Evolutionary conservation across 2,113 vertebrate genomes (phyloP).

Genomic region (Phylloscopus trochilus): DNA sequence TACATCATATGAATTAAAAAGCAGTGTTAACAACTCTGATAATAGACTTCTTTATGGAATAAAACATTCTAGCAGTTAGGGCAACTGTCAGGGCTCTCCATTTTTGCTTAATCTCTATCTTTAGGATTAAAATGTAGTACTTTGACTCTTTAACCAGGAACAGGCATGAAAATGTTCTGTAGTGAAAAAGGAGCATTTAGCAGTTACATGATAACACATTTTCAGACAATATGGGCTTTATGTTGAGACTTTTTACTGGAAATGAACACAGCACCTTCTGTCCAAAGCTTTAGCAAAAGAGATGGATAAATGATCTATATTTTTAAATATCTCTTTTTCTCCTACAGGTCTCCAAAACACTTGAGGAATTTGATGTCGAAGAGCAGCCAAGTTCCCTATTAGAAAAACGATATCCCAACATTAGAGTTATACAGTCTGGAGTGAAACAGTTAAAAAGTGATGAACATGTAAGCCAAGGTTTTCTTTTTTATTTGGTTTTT

Average conservation of each 20-base stretch:
- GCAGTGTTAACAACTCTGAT: background rate
- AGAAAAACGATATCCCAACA: slow-evolving; percentile 83
- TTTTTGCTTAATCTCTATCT: background rate
- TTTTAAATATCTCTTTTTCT: background rate
- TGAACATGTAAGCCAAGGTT: slow-evolving; percentile 76
- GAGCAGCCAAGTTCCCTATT: slow-evolving; percentile 81
- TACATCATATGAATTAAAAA: background rate
- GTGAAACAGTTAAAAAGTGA: slow-evolving; percentile 79
- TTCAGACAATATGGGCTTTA: background rate
- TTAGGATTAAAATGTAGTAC: background rate
- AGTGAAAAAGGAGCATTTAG: background rate
- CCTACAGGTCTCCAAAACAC: slow-evolving; percentile 83
- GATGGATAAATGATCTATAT: background rate
- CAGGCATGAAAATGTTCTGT: background rate
- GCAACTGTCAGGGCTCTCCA: background rate
- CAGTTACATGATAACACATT: background rate
- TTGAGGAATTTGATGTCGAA: slow-evolving; percentile 94
- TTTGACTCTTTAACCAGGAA: background rate
- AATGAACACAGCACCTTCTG: background rate
- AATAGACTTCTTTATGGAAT: background rate
- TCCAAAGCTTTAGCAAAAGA: background rate
- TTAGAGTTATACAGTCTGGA: slow-evolving; percentile 85
- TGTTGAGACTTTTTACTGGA: background rate
- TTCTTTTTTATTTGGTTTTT: background rate
- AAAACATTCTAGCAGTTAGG: background rate